A percentile compares a stretch with the other conserved stretches of the same genome.
These are phyloP conservation scores for Lophochroa leadbeateri DNA, from an alignment of 2,113 vertebrate species.

Conservation along the genomic window DNA sequence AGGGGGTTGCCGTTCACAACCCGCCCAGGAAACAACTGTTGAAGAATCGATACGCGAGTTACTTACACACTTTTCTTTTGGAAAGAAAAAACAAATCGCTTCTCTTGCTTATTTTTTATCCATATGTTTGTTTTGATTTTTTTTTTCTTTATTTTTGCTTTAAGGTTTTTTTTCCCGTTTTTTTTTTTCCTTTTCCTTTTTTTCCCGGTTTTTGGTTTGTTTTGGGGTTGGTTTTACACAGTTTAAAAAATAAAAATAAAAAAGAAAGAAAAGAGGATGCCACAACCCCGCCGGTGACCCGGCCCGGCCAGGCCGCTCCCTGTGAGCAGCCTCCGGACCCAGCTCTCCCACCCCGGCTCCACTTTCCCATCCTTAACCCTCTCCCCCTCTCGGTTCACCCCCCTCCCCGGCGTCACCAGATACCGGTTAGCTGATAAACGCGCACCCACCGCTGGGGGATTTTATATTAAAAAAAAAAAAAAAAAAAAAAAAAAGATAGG, in stretches of 20 bases:
- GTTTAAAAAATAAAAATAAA: neutral
- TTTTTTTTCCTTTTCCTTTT: rapidly evolving
- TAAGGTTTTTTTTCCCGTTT: neutral
- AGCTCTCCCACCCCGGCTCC: neutral
- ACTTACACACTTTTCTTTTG: neutral
- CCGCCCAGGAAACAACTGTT: constrained; percentile 62
- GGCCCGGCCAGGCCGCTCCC: neutral
- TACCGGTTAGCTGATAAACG: neutral
- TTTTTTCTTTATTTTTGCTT: constrained; percentile 12
- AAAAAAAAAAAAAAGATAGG: neutral
- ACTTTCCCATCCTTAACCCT: neutral
- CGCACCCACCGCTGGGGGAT: neutral
- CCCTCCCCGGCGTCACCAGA: neutral
- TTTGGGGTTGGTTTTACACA: neutral
- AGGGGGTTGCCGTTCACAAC: constrained; percentile 68
- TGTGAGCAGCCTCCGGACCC: constrained; percentile 21
- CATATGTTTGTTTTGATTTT: neutral
- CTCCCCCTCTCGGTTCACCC: neutral
- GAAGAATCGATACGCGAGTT: constrained; percentile 53
- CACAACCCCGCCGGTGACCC: neutral
- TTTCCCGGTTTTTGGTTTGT: rapidly evolving
- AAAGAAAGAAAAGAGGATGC: neutral
- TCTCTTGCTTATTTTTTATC: constrained; percentile 30
- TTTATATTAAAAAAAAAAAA: no score
- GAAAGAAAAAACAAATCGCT: constrained; percentile 35